Base-by-base conservation (phyloP, 1,140 invertebrate species). In the Nasonia vitripennis region DNA sequence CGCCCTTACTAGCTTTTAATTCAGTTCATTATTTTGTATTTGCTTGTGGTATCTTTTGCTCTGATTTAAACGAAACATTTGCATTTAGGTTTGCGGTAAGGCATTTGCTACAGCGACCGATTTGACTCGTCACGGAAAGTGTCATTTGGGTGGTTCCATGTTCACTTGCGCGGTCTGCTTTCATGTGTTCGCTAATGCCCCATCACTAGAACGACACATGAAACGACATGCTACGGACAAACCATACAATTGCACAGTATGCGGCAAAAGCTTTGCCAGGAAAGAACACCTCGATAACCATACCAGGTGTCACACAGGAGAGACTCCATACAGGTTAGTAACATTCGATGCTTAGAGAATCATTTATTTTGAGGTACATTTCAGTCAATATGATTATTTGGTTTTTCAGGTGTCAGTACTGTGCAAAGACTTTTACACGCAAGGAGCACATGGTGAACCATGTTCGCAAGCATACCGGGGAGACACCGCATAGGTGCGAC, bases 231-330 rank as follows among this genome's bases (percentile, higher is more conserved):
- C 96, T 1, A 96, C 96, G 81, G 96, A 97, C 90, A 97, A 97
- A 89, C 96, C 96, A 4, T 97, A 97, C 89, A 96, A 95, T 81
- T 97, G 96, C 92, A 95, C 95, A 6, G 96, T 96, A 86, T 98
- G 97, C 92, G 96, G 96, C 34, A 98, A 98, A 92, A 96, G 96
- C 34, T 98, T 98, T 91, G 97, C 97, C 6, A 94, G 97, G 41
- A 98, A 98, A 92, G 96, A 97, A 90, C 96, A 97, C 92, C 94
- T 97, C 74, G 96, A 97, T 90, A 97, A 97, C 91, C 97, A 97
- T 90, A 96, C 96, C 78, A 94, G 96, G 84, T 96, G 96, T 91
- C 96, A 97, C 91, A 97, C 96, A 20, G 98, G 98, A 55, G 98
- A 98, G 93, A 96, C 96, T 51, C 96, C 96, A 3, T 96, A 96